Evolutionary conservation across 2,113 vertebrate species (phyloP).

Genomic region (Rhea americana): DNA sequence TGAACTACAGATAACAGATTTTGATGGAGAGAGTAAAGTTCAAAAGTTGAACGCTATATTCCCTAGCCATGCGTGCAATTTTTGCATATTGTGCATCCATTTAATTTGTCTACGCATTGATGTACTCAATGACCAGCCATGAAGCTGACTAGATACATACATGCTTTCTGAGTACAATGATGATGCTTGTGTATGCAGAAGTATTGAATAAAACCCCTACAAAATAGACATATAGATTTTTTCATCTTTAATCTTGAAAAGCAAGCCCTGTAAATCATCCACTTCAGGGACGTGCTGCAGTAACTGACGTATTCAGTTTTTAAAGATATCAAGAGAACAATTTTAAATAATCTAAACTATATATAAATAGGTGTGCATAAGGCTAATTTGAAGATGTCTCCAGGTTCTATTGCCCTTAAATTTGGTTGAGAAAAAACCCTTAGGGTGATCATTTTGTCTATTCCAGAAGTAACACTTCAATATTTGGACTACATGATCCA

Average conservation of each 20-base stretch:
- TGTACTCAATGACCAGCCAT: not conserved
- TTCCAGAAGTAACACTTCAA: conserved; percentile 21
- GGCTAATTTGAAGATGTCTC: not conserved
- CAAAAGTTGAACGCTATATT: not conserved
- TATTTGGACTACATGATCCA: not conserved
- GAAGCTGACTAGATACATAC: not conserved
- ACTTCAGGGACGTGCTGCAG: not conserved
- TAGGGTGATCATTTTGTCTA: not conserved
- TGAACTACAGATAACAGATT: not conserved
- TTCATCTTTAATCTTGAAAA: not conserved
- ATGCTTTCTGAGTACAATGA: not conserved
- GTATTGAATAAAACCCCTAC: not conserved
- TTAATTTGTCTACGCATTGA: not conserved
- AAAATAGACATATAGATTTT: not conserved
- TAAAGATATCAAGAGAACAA: not conserved
- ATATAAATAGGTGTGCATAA: not conserved
- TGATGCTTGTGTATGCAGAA: not conserved
- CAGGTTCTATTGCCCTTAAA: not conserved
- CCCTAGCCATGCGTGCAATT: not conserved
- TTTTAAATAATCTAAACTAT: conserved; percentile 4
- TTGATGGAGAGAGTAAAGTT: not conserved
- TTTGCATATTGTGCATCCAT: not conserved
- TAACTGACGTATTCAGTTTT: not conserved
- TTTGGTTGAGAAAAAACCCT: not conserved
- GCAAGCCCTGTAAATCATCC: not conserved